Evolutionary conservation across 2,888 invertebrate species (phyloP).

Genomic region (Synergus gifuensis): DNA sequence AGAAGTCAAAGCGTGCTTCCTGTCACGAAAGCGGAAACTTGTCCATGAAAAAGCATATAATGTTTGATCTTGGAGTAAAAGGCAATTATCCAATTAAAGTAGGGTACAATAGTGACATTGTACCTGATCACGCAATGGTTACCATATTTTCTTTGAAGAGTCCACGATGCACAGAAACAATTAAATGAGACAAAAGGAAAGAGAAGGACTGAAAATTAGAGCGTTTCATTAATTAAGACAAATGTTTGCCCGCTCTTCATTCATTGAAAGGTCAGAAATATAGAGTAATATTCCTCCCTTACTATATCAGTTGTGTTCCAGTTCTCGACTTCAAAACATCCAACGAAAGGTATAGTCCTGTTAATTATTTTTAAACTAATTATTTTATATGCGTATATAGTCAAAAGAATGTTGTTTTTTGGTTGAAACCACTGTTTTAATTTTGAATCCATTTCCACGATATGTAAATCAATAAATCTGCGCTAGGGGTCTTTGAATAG

Average conservation of each 20-base stretch:
- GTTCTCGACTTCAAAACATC: background rate
- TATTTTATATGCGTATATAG: too few species aligned
- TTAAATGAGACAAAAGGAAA: background rate
- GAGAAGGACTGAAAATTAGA: slow-evolving; percentile 7
- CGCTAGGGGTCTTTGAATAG: slow-evolving; percentile 17
- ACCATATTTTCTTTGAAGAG: background rate
- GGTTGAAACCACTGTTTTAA: background rate
- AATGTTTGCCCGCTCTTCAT: slow-evolving; percentile 10
- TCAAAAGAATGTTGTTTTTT: background rate
- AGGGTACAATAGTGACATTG: background rate
- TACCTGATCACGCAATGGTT: background rate
- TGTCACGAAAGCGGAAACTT: background rate
- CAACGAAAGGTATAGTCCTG: background rate
- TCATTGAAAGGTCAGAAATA: background rate
- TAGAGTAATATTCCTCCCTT: background rate
- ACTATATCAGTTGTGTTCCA: background rate
- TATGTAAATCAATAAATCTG: slow-evolving; percentile 31
- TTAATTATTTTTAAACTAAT: background rate
- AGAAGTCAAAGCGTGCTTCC: background rate
- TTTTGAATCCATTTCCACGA: slow-evolving; percentile 7
- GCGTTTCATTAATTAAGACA: slow-evolving; percentile 24
- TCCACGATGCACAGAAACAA: background rate
- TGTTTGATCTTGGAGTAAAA: background rate
- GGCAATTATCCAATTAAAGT: slow-evolving; percentile 22
- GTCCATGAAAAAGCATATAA: background rate